A percentile compares a stretch with the other conserved stretches of the same genome.
Conservation (phyloP, 2,113 vertebrate species). For the Ammodytes dubius region DNA sequence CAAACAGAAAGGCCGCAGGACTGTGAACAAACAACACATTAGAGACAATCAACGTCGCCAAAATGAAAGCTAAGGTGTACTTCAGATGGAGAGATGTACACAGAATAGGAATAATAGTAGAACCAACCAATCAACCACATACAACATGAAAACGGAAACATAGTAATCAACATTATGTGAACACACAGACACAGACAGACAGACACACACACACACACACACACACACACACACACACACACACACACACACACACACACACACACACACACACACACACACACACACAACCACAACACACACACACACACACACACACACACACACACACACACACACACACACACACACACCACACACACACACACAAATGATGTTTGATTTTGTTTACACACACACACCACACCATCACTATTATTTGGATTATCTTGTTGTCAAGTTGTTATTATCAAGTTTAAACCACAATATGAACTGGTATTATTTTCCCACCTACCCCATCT, state of each 20-base stretch:
- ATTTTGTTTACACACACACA: slow-evolving; percentile 41
- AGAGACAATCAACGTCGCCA: slow-evolving; percentile 74
- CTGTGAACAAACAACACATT: slow-evolving; percentile 95
- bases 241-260: slow-evolving; percentile 7
- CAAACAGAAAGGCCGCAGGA: slow-evolving; percentile 97
- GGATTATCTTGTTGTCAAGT: neutral
- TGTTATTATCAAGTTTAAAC: neutral
- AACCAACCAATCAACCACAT: slow-evolving; percentile 52
- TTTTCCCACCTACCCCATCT: neutral
- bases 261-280: neutral
- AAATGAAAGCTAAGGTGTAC: slow-evolving; percentile 53
- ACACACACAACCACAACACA: neutral
- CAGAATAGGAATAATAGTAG: slow-evolving; percentile 1
- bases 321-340: too few relatives aligned
- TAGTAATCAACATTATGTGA: slow-evolving; percentile 3
- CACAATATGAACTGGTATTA: slow-evolving; percentile 23
- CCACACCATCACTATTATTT: slow-evolving; percentile 23
- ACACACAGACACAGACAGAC: slow-evolving; percentile 1
- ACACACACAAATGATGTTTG: slow-evolving; percentile 33
- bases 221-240: neutral
- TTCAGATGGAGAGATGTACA: slow-evolving; percentile 48
- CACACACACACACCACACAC: too few relatives aligned
- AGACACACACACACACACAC: slow-evolving; percentile 1
- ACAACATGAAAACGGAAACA: slow-evolving; percentile 25
- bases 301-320: neutral